phyloP scores from a whole-genome alignment of 2,113 vertebrate species.

The Rhineura floridana region DNA sequence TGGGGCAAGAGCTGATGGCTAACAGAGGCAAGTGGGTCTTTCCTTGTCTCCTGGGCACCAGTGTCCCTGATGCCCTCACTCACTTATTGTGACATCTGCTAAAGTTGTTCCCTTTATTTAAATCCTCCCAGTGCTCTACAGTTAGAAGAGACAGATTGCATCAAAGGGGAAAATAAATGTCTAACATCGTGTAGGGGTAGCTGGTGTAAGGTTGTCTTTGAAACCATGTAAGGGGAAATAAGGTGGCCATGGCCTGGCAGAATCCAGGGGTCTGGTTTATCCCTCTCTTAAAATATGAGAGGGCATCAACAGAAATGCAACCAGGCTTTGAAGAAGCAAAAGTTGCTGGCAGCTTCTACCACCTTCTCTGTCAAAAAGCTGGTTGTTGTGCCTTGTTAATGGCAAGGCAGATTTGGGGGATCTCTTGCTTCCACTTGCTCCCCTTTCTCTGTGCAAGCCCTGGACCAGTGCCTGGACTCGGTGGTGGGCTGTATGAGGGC shows the following conservation, averaged over 20 bases:
- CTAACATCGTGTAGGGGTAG: not conserved
- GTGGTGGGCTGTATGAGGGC: too few species aligned
- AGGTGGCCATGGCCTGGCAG: constrained; percentile 14
- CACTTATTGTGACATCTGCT: constrained; percentile 22
- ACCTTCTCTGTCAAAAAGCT: not conserved
- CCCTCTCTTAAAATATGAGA: not conserved
- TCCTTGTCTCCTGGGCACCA: accelerated
- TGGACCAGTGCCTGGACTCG: too few species aligned
- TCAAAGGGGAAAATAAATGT: not conserved
- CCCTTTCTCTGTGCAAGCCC: too few species aligned
- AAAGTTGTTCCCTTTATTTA: constrained; percentile 47
- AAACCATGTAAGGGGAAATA: not conserved
- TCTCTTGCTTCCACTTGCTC: not conserved
- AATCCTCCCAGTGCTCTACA: not conserved
- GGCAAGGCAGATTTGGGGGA: not conserved
- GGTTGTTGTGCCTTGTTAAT: not conserved
- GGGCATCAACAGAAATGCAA: not conserved
- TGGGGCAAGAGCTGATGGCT: not conserved
- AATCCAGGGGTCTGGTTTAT: accelerated
- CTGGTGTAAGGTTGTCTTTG: not conserved
- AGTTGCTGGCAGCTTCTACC: not conserved
- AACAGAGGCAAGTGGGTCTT: not conserved
- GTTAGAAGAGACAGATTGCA: not conserved
- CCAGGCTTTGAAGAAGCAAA: not conserved
- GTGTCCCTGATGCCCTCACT: not conserved